phyloP scores from a whole-genome alignment of 30 jellyfish, hydroid and myxozoan species.

The Chironex yamaguchii region DNA sequence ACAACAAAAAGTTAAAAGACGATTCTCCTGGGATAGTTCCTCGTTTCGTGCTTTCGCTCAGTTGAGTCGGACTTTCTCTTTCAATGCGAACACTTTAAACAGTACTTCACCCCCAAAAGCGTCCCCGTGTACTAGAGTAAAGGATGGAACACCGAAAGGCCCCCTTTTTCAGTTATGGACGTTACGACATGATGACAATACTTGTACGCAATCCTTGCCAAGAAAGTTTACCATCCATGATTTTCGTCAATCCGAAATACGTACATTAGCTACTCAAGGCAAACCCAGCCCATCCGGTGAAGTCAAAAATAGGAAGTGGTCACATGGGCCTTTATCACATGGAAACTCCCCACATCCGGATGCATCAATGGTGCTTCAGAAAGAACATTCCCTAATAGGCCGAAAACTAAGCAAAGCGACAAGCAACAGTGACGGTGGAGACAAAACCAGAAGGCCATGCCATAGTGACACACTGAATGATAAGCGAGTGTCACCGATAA shows the following conservation, averaged over 20 bases:
- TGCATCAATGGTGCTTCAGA: background rate
- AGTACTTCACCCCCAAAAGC: background rate
- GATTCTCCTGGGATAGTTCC: slow-evolving; percentile 69
- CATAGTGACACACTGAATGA: background rate
- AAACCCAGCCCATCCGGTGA: background rate
- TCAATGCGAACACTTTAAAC: slow-evolving; percentile 34
- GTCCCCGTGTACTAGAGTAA: background rate
- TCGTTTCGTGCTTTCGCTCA: slow-evolving; percentile 33
- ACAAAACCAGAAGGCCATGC: too few relatives aligned
- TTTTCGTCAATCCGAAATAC: background rate
- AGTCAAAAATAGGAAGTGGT: background rate
- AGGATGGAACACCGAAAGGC: background rate
- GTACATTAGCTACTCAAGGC: too few relatives aligned
- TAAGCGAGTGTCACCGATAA: too few relatives aligned
- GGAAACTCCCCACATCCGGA: background rate
- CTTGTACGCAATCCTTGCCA: background rate
- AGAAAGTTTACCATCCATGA: background rate
- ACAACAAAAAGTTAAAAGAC: slow-evolving; percentile 23
- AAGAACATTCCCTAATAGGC: too few relatives aligned
- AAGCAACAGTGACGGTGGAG: background rate
- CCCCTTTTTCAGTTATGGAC: background rate
- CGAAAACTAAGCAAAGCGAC: background rate
- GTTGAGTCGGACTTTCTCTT: slow-evolving; percentile 42
- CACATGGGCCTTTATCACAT: background rate
- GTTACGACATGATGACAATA: background rate